Evolutionary conservation across 23 tunicate genomes (phyloP).

Genomic region (Aplidium turbinatum): DNA sequence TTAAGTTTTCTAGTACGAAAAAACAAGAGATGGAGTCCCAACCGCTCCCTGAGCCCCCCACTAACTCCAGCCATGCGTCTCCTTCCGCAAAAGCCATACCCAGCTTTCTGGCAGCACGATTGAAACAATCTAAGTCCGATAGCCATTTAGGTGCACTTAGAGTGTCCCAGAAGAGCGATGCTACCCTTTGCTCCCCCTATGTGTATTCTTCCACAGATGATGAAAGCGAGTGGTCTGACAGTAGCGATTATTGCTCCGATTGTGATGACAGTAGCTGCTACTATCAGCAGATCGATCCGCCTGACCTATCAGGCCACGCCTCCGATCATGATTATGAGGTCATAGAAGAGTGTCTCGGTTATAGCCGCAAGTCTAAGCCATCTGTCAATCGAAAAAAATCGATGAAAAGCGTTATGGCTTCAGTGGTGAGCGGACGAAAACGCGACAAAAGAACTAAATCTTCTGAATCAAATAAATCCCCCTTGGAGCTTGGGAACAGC

Average conservation of each 20-base stretch:
- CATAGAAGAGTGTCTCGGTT: conserved; percentile 6
- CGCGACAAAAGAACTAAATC: conserved; percentile 4
- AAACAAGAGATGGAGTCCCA: neutral
- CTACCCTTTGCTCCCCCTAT: neutral
- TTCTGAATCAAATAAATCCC: neutral
- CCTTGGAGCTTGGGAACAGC: neutral
- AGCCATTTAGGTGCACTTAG: neutral
- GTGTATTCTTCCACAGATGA: neutral
- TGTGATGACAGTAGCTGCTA: neutral
- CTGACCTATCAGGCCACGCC: neutral
- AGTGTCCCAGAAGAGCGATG: neutral
- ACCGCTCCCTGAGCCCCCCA: too few species aligned
- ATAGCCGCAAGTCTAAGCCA: neutral
- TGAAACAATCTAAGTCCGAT: neutral
- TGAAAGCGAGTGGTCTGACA: conserved; percentile 11
- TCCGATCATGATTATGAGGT: conserved; percentile 27
- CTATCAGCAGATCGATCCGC: conserved; percentile 28
- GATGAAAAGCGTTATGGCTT: conserved; percentile 12
- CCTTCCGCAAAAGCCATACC: neutral
- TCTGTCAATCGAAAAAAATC: conserved; percentile 7
- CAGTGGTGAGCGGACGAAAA: conserved; percentile 9
- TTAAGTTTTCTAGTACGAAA: neutral
- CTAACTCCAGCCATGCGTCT: neutral
- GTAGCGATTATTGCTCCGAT: conserved; percentile 5
- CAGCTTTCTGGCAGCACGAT: neutral